Evolutionary conservation across 2,113 vertebrate genomes (phyloP).

Genomic region (Numenius arquata): DNA sequence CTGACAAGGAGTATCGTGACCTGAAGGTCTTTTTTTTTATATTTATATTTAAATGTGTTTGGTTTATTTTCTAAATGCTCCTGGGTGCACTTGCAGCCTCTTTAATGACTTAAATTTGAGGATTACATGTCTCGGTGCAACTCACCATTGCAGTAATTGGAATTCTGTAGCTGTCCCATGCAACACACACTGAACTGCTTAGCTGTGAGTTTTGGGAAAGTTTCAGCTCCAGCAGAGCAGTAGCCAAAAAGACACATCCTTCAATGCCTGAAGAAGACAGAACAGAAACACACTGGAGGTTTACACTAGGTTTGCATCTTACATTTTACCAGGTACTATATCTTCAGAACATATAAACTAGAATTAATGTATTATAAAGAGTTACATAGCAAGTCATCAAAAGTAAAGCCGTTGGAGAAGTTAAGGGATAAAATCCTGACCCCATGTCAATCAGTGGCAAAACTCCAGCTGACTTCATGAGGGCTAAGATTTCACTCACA

Average conservation of each 20-base stretch:
- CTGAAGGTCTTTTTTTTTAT: background rate
- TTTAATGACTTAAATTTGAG: constrained; percentile 49
- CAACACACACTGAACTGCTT: constrained; percentile 55
- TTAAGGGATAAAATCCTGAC: constrained; percentile 6
- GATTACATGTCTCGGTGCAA: constrained; percentile 23
- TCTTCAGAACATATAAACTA: background rate
- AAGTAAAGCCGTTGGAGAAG: background rate
- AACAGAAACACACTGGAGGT: constrained; percentile 20
- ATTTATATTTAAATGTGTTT: constrained; percentile 11
- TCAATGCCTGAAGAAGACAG: constrained; percentile 39
- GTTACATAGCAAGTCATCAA: background rate
- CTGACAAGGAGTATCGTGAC: background rate
- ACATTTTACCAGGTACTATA: background rate
- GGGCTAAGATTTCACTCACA: background rate
- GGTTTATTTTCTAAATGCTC: background rate
- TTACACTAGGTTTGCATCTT: background rate
- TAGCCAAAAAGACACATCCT: constrained; percentile 52
- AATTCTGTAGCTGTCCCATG: constrained; percentile 48
- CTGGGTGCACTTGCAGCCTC: background rate
- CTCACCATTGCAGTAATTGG: constrained; percentile 55
- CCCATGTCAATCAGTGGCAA: background rate
- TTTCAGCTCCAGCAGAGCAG: constrained; percentile 42
- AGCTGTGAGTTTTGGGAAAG: constrained; percentile 46
- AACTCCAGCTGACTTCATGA: constrained; percentile 28
- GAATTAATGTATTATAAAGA: background rate